phyloP scores from a whole-genome alignment of 2,113 vertebrate genomes.

The Mesocricetus auratus region DNA sequence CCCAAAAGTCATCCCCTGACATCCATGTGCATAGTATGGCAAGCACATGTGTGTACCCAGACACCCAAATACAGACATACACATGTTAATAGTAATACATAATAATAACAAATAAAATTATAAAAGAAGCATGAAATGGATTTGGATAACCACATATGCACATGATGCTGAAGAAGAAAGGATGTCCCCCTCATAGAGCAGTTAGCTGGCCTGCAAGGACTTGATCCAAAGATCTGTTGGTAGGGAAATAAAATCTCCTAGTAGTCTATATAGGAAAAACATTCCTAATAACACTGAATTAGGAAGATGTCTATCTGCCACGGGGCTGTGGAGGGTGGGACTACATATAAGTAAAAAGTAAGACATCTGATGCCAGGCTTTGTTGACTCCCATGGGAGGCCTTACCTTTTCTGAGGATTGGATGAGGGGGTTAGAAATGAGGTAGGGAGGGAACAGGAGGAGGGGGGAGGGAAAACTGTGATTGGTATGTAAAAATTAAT shows the following conservation, averaged over 20 bases:
- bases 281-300: background rate
- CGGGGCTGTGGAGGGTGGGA: background rate
- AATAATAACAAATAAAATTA: background rate
- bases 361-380: background rate
- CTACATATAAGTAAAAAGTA: background rate
- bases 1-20: background rate
- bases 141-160: background rate
- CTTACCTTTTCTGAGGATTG: too few species aligned
- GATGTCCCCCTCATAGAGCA: background rate
- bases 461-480: too few species aligned
- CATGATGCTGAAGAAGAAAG: background rate
- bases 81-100: background rate
- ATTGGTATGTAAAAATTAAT: too few species aligned
- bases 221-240: background rate
- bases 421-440: too few species aligned
- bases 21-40: background rate
- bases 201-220: background rate
- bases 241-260: conserved; percentile 20
- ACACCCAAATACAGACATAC: background rate
- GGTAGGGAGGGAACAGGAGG: too few species aligned
- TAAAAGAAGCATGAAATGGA: background rate
- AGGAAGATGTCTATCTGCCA: background rate
- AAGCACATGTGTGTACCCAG: background rate
- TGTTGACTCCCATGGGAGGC: too few species aligned
- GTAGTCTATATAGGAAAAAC: background rate